Evolutionary conservation across 92 coral and sea anemone species (phyloP).

Genomic region (Anthopleura xanthogrammica): DNA sequence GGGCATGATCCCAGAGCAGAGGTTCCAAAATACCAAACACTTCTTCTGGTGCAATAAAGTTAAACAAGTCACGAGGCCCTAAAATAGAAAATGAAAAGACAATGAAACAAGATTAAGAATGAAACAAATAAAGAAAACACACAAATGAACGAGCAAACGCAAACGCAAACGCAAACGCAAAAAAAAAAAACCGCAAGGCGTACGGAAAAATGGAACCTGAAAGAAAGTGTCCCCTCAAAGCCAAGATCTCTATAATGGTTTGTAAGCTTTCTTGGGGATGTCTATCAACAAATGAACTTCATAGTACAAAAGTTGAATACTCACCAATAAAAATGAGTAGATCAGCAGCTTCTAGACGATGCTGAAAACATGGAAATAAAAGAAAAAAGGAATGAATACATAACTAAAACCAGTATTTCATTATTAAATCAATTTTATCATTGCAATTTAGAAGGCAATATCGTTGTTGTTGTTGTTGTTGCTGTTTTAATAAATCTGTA

Average conservation of each 20-base stretch:
- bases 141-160: background rate
- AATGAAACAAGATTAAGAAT: background rate
- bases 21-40: slow-evolving; percentile 76
- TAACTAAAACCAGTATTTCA: no score
- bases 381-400: background rate
- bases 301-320: background rate
- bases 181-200: no score
- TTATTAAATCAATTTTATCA: no score
- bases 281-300: no score
- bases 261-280: no score
- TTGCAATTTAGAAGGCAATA: no score
- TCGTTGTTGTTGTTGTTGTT: no score
- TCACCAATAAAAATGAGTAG: slow-evolving; percentile 80
- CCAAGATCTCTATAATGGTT: no score
- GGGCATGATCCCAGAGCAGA: slow-evolving; percentile 94
- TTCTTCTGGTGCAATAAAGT: slow-evolving; percentile 57
- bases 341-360: slow-evolving; percentile 89
- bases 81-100: background rate
- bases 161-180: no score
- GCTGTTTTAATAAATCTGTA: background rate
- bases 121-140: background rate
- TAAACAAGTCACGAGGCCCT: slow-evolving; percentile 84
- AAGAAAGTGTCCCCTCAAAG: no score
- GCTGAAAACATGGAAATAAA: slow-evolving; percentile 42
- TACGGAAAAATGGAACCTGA: no score